Evolutionary conservation across 1,140 invertebrate species (phyloP), one percentile per base, ranked within the genome.

Genomic region (Neodiprion lecontei): DNA sequence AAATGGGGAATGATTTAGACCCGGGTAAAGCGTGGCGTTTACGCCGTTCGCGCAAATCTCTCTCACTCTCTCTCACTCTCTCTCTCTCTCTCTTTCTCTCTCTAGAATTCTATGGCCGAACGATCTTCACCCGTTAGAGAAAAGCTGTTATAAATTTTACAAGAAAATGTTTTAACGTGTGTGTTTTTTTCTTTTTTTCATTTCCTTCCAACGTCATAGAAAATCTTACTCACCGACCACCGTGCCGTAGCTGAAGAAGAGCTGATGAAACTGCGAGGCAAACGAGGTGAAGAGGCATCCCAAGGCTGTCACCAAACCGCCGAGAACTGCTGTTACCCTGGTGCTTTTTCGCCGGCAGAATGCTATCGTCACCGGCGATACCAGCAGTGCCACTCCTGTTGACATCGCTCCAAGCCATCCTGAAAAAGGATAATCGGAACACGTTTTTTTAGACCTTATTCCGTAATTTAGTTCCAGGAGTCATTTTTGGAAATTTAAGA

Each of bases 221-320:
- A 40, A 40, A 40, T 40, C 5, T 40, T 40, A 86, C 88, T 90
- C 81, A 94, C 93, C 91, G 69, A 92, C 83, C 17, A 92, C 86
- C 40, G 88, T 87, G 12, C 92, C 93, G 78, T 96, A 96, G 88
- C 95, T 96, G 90, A 97, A 95, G 89, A 96, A 96, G 47, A 97
- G 89, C 82, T 97, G 96, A 88, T 97, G 95, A 84, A 96, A 96
- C 84, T 96, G 94, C 28, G 93, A 94, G 10, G 96, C 95, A 84
- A 97, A 97, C 40, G 93, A 94, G 7, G 95, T 95, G 89, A 96
- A 97, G 72, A 96, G 92, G 82, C 95, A 96, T 17, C 95, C 96
- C 1, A 97, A 89, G 0, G 96, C 95, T 1, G 95, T 94, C 21
- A 97, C 92, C 71, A 97, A 90, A 9, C 96, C 96, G 50, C 95